These are phyloP conservation scores for Azemiops feae DNA, from an alignment of 2,113 vertebrate species.

Conservation along the genomic window DNA sequence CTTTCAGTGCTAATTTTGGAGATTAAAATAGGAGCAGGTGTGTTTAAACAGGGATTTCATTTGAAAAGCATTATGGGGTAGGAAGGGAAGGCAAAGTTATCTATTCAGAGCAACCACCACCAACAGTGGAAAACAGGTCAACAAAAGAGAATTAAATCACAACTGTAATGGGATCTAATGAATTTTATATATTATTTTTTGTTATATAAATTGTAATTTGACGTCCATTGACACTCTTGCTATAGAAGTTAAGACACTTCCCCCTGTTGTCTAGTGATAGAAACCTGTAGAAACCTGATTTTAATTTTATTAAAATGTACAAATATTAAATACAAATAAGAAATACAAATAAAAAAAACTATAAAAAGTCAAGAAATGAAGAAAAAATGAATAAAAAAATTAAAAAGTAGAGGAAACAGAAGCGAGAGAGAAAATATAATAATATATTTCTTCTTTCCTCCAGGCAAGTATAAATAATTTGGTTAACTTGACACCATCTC, in stretches of 20 bases:
- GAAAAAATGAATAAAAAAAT: background rate
- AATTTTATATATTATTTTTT: background rate
- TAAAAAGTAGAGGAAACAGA: too few relatives aligned
- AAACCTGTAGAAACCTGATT: background rate
- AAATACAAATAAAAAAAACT: background rate
- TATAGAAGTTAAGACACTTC: background rate
- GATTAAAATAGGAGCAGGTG: conserved; percentile 12
- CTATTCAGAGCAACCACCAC: background rate
- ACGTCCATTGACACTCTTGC: background rate
- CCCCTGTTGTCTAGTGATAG: background rate
- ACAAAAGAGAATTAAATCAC: background rate
- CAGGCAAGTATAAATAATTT: background rate
- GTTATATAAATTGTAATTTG: background rate
- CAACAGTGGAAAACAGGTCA: background rate
- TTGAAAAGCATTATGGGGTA: background rate
- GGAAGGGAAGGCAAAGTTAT: background rate
- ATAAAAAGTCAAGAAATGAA: background rate
- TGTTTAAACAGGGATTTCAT: conserved; percentile 9
- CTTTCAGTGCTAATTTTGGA: conserved; percentile 2
- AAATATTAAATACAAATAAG: background rate
- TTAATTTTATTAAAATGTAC: background rate
- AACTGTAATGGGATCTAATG: background rate
- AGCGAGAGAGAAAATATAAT: too few relatives aligned
- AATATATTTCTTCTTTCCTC: background rate
- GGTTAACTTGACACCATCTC: background rate